Conservation (phyloP, 2,113 vertebrate species). For the Apodemus speciosus region DNA sequence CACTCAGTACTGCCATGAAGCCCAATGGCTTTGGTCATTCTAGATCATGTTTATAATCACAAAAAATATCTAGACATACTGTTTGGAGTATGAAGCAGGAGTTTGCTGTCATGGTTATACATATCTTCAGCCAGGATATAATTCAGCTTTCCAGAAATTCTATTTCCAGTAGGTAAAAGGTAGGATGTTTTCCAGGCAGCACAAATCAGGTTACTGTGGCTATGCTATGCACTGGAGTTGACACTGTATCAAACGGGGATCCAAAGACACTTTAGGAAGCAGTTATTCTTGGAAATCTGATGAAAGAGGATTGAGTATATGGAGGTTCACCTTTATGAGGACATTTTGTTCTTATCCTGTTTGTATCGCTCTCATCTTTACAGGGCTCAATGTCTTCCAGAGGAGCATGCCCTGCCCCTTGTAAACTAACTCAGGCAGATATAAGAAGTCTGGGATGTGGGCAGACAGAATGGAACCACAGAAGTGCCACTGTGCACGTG, state of each 20-base stretch:
- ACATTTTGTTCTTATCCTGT: neutral
- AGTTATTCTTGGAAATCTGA: neutral
- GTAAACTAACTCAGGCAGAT: neutral
- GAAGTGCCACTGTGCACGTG: fast-evolving
- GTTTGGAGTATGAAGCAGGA: too few relatives aligned
- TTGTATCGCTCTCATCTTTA: neutral
- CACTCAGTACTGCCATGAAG: neutral
- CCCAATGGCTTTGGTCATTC: neutral
- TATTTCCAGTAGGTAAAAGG: neutral
- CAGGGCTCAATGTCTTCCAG: neutral
- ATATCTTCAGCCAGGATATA: neutral
- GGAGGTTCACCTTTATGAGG: neutral
- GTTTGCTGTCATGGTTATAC: neutral
- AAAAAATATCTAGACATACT: neutral
- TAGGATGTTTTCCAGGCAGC: neutral
- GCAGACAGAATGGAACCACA: fast-evolving
- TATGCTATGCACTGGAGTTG: neutral
- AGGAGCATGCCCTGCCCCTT: neutral
- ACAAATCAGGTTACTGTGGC: neutral
- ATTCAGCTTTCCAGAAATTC: neutral
- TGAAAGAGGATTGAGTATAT: neutral
- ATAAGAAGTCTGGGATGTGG: fast-evolving
- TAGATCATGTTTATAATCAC: neutral
- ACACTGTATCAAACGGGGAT: neutral
- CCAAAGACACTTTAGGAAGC: neutral